Evolutionary conservation across 92 coral and sea anemone species (phyloP), one percentile per base, ranked within the genome.

Genomic region (Virgularia gustaviana): DNA sequence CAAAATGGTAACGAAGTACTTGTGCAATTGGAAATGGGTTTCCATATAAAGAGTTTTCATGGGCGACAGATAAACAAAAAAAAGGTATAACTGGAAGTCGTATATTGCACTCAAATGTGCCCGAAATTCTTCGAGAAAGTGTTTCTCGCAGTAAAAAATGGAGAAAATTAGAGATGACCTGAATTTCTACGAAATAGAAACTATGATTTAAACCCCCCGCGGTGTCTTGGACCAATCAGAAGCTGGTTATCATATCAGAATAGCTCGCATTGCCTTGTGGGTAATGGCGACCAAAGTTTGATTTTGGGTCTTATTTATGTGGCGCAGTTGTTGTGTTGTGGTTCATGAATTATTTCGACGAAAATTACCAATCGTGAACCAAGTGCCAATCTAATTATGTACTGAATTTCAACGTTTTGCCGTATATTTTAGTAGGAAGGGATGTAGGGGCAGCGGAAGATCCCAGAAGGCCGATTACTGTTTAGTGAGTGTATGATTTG

Each of bases 281-380:
- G 75, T 49, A 68, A 68, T 68, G 75, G 75, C 61, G 45, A 68
- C 49, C 75, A 38, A 68, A 35, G 7, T 29, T 68, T 68, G 51
- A 68, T 68, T 68, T 68, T 11, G 25, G 58, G 47, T n/a, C n/a
- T 19, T 67, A 67, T 68, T 68, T 68, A 68, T 47, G 41, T 28
- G 33, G 38, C 22, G 34, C 43, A 34, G 53, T 49, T 49, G 75
- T 47, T 33, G 61, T 68, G 43, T 13, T 30, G 60, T 25, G 43
- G 44, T 15, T 20, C 9, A 9, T 41, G 36, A 64, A 41, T 36
- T 49, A 36, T 33, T 20, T 29, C 31, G 16, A 10, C 29, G 41
- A 31, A 51, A 49, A 30, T 68, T 49, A 15, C 18, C 33, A 55
- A 49, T 68, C 35, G 34, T n/a, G 38, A 33, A 33, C 9, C 15